These are phyloP conservation scores for Epinotia demarniana DNA, from an alignment of 2,888 invertebrate genomes.

Conservation along the genomic window DNA sequence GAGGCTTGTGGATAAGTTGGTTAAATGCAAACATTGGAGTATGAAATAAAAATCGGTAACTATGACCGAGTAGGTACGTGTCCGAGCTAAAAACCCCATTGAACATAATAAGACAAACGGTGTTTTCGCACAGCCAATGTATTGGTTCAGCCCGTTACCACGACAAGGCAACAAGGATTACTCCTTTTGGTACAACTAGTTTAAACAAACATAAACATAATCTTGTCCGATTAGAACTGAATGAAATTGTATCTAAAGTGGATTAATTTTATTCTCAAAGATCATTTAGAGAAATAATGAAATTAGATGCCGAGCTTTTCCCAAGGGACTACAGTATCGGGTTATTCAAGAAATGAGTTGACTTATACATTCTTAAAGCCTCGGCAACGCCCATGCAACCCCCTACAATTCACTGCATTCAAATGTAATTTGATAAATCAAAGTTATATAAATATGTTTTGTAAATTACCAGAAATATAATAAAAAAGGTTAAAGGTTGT, in stretches of 20 bases:
- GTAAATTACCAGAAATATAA: not conserved
- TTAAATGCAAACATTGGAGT: conserved; percentile 33
- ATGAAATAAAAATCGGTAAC: conserved; percentile 41
- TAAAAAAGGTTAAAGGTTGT: conserved; percentile 2
- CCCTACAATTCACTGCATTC: too few species aligned
- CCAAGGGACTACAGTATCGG: too few species aligned
- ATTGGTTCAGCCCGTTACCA: conserved; percentile 73
- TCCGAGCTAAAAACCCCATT: conserved; percentile 72
- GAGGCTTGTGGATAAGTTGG: not conserved
- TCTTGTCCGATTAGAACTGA: not conserved
- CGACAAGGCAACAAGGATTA: conserved; percentile 61
- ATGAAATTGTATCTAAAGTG: too few species aligned
- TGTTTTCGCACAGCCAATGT: conserved; percentile 65
- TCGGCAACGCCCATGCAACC: too few species aligned
- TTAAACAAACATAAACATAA: not conserved
- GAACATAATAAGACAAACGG: conserved; percentile 73
- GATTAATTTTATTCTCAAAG: too few species aligned
- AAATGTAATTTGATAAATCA: too few species aligned
- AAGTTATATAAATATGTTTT: not conserved
- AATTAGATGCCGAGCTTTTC: too few species aligned
- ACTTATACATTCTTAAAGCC: too few species aligned
- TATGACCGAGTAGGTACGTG: conserved; percentile 47
- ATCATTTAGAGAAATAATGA: too few species aligned
- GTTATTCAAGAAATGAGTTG: too few species aligned
- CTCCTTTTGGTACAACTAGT: conserved; percentile 17